phyloP scores from a whole-genome alignment of 2,113 vertebrate species.

The Smithornis capensis region DNA sequence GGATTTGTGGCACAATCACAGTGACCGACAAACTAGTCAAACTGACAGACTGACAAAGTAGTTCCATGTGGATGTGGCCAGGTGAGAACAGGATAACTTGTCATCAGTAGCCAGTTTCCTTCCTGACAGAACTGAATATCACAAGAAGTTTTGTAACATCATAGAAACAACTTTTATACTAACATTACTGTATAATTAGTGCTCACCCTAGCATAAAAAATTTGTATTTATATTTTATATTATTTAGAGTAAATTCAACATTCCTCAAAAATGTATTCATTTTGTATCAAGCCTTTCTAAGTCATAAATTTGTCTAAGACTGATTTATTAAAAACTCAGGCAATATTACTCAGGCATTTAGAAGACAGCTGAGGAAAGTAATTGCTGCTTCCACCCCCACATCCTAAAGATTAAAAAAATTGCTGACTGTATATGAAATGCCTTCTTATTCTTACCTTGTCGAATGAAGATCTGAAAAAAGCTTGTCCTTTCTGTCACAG shows the following conservation, averaged over 20 bases:
- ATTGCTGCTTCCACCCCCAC: not conserved
- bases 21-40: not conserved
- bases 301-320: not conserved
- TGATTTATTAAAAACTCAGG: not conserved
- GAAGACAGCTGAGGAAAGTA: not conserved
- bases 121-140: not conserved
- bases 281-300: not conserved
- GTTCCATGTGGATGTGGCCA: not conserved
- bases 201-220: not conserved
- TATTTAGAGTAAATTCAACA: not conserved
- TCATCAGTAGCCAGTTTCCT: not conserved
- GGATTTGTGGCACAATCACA: not conserved
- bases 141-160: not conserved
- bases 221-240: accelerated
- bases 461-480: not conserved
- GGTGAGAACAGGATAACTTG: not conserved
- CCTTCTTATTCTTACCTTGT: not conserved
- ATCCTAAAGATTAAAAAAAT: not conserved
- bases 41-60: not conserved
- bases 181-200: not conserved
- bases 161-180: not conserved
- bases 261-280: not conserved
- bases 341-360: not conserved
- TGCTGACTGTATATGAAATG: not conserved
- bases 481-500: not conserved